Base-by-base conservation (phyloP, 2,888 invertebrate genomes). In the Drosophila sordidapex region DNA sequence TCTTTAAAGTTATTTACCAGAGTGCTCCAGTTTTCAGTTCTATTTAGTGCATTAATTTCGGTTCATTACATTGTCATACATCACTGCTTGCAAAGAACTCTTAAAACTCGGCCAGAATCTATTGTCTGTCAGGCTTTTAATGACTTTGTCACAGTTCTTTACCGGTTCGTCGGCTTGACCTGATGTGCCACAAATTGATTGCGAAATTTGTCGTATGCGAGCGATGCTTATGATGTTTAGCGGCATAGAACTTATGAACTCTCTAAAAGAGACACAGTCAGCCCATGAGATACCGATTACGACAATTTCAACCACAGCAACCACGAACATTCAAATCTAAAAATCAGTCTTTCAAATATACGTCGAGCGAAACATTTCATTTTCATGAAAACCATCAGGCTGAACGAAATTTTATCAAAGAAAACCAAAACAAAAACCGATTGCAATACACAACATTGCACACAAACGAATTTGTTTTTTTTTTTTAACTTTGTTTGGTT, bases 51-150 rank as follows among this genome's bases (percentile, higher is more conserved):
- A 76, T 81, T 89, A 90, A 91, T 82, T 83, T 90, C 81, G 82
- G 80, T 80, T 89, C 78, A 87, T 90, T 90, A 91, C 77, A 79
- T 79, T 81, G 88, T 88, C 89, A 91, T 82, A 90, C 90, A 81
- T 86, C 82, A 91, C 73, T 74, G 90, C 89, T 75, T 81, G 66
- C 56, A 57, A 61, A 57, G 63, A 61, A 21, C 38, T 15, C 27
- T 38, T n/a, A 7, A 72, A 89, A 66, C 63, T 79, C 70, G 67
- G 59, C 40, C 68, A 64, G 54, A 59, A 48, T 40, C 40, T 38
- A 43, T 25, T 46, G 46, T 46, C 21, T 46, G 46, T 15, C 56
- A 56, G 40, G 57, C 51, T 58, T 89, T 74, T 89, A 90, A 89
- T 88, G 82, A 60, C 67, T 72, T 70, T 87, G 91, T 75, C 83